phyloP scores from a whole-genome alignment of 2,797 vertebrate species.

The Neosilurus hyrtlii region DNA sequence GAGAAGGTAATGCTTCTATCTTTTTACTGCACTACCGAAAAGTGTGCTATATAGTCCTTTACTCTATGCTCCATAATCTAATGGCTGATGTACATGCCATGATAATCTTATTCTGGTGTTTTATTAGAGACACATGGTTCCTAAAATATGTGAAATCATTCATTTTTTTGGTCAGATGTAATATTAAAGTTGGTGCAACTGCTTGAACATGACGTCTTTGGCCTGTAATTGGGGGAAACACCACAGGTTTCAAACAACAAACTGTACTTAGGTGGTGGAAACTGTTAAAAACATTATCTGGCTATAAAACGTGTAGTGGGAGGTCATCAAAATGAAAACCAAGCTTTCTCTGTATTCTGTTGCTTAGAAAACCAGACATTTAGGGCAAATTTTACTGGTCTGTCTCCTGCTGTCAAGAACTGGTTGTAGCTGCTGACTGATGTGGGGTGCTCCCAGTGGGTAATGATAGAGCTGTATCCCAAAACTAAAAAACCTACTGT shows the following conservation, averaged over 20 bases:
- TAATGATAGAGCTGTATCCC: slow-evolving; percentile 70
- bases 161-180: slow-evolving; percentile 78
- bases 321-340: slow-evolving; percentile 48
- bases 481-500: slow-evolving; percentile 59
- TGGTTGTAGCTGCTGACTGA: slow-evolving; percentile 64
- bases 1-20: slow-evolving; percentile 54
- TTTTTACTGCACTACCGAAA: slow-evolving; percentile 55
- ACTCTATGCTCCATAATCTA: slow-evolving; percentile 59
- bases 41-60: slow-evolving; percentile 53
- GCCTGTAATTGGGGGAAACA: slow-evolving; percentile 69
- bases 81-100: slow-evolving; percentile 64
- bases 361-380: slow-evolving; percentile 54
- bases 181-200: slow-evolving; percentile 75
- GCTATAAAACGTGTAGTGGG: slow-evolving; percentile 55
- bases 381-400: slow-evolving; percentile 49
- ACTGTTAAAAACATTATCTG: slow-evolving; percentile 58
- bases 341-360: slow-evolving; percentile 57
- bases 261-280: slow-evolving; percentile 50
- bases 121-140: slow-evolving; percentile 66
- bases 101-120: slow-evolving; percentile 65
- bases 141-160: slow-evolving; percentile 73
- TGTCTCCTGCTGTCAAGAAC: slow-evolving; percentile 56
- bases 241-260: slow-evolving; percentile 62
- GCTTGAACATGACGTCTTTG: slow-evolving; percentile 67
- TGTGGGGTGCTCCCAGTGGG: slow-evolving; percentile 64